A percentile compares a stretch with the other conserved stretches of the same genome.
phyloP scores from a whole-genome alignment of 2,113 vertebrate species.

The Poeciliopsis turrubarensis region DNA sequence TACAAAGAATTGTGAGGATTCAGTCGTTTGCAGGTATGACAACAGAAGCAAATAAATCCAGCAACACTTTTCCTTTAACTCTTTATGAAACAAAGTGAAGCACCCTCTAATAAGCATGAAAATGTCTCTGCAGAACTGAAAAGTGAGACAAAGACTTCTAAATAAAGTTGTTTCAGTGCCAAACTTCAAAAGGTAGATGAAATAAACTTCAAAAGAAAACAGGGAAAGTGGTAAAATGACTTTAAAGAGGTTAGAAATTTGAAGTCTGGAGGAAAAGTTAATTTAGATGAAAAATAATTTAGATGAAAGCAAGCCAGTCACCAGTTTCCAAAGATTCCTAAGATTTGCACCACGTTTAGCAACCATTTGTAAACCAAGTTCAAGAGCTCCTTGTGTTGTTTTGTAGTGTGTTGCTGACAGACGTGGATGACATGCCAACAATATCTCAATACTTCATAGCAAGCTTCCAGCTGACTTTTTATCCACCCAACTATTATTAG shows the following conservation, averaged over 20 bases:
- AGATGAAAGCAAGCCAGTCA: conserved; percentile 7
- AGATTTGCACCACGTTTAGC: conserved; percentile 13
- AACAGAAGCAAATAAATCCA: background rate
- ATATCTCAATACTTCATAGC: conserved; percentile 6
- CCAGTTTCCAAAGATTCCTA: conserved; percentile 35
- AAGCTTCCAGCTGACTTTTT: conserved; percentile 26
- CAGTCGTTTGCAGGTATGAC: background rate
- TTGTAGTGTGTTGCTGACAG: conserved; percentile 21
- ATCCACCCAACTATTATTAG: conserved; percentile 46
- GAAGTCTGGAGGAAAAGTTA: background rate
- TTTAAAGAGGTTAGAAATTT: background rate
- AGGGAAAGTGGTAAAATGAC: background rate
- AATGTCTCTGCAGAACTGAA: too few relatives aligned
- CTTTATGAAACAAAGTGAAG: background rate
- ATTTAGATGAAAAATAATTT: background rate
- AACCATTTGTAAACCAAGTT: conserved; percentile 27
- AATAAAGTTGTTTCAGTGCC: too few relatives aligned
- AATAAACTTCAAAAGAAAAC: background rate
- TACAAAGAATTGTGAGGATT: background rate
- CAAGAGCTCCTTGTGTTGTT: conserved; percentile 29
- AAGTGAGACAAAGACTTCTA: too few relatives aligned
- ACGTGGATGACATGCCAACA: conserved; percentile 23
- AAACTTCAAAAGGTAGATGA: background rate
- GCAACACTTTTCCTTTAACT: background rate
- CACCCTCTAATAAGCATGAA: background rate